These are phyloP conservation scores for Aplysia californica DNA, from an alignment of 1,140 invertebrate species.

Conservation along the genomic window DNA sequence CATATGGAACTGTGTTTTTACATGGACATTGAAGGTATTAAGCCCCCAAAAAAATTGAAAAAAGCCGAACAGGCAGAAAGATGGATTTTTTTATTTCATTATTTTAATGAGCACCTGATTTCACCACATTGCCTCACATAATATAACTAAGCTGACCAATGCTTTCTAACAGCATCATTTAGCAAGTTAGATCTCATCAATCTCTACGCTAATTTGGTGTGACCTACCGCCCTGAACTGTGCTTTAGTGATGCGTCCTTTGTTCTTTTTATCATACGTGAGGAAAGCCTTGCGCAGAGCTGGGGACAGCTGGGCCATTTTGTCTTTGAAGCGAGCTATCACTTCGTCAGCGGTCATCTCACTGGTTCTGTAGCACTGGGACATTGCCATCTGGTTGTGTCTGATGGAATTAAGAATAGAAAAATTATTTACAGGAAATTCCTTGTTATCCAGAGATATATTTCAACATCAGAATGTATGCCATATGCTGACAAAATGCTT, in stretches of 20 bases:
- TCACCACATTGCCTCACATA: too few relatives aligned
- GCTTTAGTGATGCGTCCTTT: slow-evolving; percentile 56
- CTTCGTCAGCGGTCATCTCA: slow-evolving; percentile 58
- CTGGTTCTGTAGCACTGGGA: slow-evolving; percentile 39
- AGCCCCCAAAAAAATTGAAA: too few relatives aligned
- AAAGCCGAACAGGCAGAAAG: too few relatives aligned
- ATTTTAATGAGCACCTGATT: too few relatives aligned
- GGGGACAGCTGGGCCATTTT: slow-evolving; percentile 54
- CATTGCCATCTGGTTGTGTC: slow-evolving; percentile 37
- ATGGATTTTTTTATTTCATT: too few relatives aligned
- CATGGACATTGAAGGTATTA: too few relatives aligned
- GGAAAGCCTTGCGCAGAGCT: slow-evolving; percentile 53
- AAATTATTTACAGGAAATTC: neutral
- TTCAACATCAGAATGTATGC: neutral
- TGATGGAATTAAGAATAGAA: slow-evolving; percentile 22
- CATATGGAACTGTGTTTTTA: too few relatives aligned
- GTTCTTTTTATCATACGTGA: slow-evolving; percentile 51
- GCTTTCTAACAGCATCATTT: too few relatives aligned
- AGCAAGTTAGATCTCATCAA: too few relatives aligned
- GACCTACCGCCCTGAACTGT: slow-evolving; percentile 57
- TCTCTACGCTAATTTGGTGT: too few relatives aligned
- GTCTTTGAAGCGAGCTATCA: slow-evolving; percentile 56
- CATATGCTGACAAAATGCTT: too few relatives aligned
- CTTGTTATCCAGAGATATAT: neutral
- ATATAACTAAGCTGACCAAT: too few relatives aligned